Base-by-base conservation (phyloP, 2,888 invertebrate genomes). In the Andrena bicolor region DNA sequence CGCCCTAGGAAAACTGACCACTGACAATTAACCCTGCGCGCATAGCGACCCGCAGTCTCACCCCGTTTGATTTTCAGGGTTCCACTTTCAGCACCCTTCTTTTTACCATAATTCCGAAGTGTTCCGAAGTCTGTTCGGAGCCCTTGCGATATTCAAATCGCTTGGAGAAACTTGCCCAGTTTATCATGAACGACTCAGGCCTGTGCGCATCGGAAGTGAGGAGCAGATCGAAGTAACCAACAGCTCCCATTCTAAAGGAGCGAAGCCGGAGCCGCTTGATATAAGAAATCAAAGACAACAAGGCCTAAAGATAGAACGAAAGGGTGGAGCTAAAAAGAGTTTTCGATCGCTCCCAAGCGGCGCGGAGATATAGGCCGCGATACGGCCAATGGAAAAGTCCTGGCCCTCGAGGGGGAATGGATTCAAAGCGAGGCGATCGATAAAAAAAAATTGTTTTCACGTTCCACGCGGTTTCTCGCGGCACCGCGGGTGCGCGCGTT, bases 381-480 rank as follows among this genome's bases (percentile, higher is more conserved):
- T 48, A 32, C 10, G 6, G 35, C 32, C 2, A 35, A 41, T 13
- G 49, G 68, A 13, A n/a, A 60, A 49, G 8, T 58, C 16, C 23
- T 4, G 4, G 32, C 5, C 7, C 28, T 13, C 48, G 26, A 0
- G 41, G 26, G 13, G 2, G 7, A 8, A 2, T 23, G 13, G 20
- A 20, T 51, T 51, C 23, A 1, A 26, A 56, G 23, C 56, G 4
- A 4, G 10, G 51, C 35, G 64, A 26, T 64, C 49, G 79, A 73
- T 69, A 35, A 32, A 32, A 41, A 64, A 63, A 51, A 32, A 35
- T 72, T 49, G 58, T 69, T 76, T 71, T 26, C 56, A 63, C 63
- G 53, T 56, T 61, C 1, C 41, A 1, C 23, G n/a, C 30, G 56
- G 63, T 32, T 66, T 56, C 56, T n/a, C 56, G 66, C 49, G 35